Percentiles rank a stretch among this genome's conserved stretches.
Evolutionary conservation across 2,113 vertebrate species (phyloP).

Genomic region (Plestiodon gilberti): DNA sequence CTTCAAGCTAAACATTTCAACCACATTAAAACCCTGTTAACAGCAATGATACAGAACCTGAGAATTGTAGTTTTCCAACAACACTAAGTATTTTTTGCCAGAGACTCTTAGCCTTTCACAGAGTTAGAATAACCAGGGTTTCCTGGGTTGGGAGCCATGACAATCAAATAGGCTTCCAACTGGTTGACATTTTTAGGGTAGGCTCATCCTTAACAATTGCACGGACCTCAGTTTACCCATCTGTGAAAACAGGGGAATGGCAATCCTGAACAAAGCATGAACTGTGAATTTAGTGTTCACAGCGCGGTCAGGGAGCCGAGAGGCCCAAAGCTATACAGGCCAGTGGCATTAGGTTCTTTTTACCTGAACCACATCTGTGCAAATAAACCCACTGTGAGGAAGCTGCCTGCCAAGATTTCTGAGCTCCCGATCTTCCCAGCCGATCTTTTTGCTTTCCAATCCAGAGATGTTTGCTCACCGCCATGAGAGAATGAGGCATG

Average conservation of each 20-base stretch:
- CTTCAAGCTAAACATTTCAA: too few relatives aligned
- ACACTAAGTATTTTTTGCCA: background rate
- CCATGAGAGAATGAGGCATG: conserved; percentile 7
- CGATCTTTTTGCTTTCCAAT: background rate
- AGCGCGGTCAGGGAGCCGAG: too few relatives aligned
- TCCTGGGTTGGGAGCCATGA: background rate
- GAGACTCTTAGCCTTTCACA: background rate
- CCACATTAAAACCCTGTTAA: too few relatives aligned
- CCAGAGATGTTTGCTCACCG: background rate
- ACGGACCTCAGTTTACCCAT: background rate
- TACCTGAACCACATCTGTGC: background rate
- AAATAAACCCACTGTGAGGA: background rate
- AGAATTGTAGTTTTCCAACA: background rate
- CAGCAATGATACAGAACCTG: background rate
- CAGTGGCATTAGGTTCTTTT: too few relatives aligned
- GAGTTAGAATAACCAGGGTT: background rate
- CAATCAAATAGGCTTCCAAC: background rate
- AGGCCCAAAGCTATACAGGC: background rate
- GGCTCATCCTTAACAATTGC: background rate
- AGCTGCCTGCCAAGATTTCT: background rate
- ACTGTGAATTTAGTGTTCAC: too few relatives aligned
- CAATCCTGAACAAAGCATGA: background rate
- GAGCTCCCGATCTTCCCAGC: too few relatives aligned
- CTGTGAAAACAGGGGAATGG: background rate
- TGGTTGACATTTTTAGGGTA: background rate